A percentile compares a stretch with the other conserved stretches of the same genome.
Conservation (phyloP, 1,140 invertebrate genomes). For the Gonatopus flavifemur region DNA sequence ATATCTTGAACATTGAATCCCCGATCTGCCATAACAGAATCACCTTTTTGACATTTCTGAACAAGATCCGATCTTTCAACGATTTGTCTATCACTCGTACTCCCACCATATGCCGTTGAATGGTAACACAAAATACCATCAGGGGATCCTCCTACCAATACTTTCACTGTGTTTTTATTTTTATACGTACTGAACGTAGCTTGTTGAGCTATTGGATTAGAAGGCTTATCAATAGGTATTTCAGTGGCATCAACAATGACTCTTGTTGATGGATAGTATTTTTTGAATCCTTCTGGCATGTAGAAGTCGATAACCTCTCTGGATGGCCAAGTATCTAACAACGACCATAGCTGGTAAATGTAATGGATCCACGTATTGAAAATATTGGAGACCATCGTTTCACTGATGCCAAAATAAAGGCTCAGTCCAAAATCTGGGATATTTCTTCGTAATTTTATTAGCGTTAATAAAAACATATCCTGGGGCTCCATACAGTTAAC, state of each 20-base stretch:
- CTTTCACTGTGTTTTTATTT: slow-evolving; percentile 5
- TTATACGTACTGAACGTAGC: slow-evolving; percentile 28
- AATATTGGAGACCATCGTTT: slow-evolving; percentile 27
- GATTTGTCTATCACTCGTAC: slow-evolving; percentile 14
- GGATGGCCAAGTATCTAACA: slow-evolving; percentile 34
- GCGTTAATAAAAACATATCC: slow-evolving; percentile 33
- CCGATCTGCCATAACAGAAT: slow-evolving; percentile 11
- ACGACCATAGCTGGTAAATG: slow-evolving; percentile 26
- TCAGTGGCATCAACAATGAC: slow-evolving; percentile 38
- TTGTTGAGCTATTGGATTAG: slow-evolving; percentile 28
- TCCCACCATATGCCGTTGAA: slow-evolving; percentile 6
- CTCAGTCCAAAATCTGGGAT: slow-evolving; percentile 29
- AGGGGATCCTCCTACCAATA: slow-evolving; percentile 5
- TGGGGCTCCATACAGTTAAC: background rate
- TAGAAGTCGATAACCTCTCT: slow-evolving; percentile 26
- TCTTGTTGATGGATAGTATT: slow-evolving; percentile 29
- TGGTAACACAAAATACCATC: slow-evolving; percentile 3
- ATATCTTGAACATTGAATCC: slow-evolving; percentile 13
- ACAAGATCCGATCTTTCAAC: slow-evolving; percentile 6
- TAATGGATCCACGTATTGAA: slow-evolving; percentile 35
- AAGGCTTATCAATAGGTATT: slow-evolving; percentile 27
- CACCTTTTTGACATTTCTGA: slow-evolving; percentile 3
- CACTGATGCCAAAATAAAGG: slow-evolving; percentile 27
- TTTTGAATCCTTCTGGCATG: slow-evolving; percentile 31
- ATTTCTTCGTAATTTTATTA: slow-evolving; percentile 30